These are phyloP conservation scores for Goniozus legneri DNA, from an alignment of 1,140 invertebrate species.

Conservation along the genomic window DNA sequence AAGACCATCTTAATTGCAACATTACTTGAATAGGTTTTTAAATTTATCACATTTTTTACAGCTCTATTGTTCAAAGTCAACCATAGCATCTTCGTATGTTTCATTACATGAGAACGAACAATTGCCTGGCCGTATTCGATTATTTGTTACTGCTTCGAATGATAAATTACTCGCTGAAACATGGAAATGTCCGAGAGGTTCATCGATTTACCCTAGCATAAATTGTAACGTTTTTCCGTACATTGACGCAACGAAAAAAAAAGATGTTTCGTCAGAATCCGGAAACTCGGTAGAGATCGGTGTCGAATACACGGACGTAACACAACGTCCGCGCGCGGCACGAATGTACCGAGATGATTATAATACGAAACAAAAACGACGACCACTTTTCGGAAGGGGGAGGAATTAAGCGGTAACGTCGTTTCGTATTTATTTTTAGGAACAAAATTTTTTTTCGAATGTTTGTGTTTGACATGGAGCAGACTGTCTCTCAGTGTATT, in stretches of 20 bases:
- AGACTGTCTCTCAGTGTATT: too few relatives aligned
- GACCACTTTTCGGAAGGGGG: too few relatives aligned
- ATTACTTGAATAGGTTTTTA: conserved; percentile 5
- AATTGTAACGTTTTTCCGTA: conserved; percentile 27
- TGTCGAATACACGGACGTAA: too few relatives aligned
- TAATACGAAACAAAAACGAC: not conserved
- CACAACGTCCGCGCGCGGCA: not conserved
- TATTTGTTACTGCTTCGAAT: conserved; percentile 25
- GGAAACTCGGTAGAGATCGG: not conserved
- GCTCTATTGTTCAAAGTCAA: conserved; percentile 34
- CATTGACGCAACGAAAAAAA: not conserved
- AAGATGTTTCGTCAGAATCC: not conserved
- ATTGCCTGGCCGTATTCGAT: conserved; percentile 26
- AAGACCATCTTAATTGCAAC: not conserved
- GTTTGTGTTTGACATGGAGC: too few relatives aligned
- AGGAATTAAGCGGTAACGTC: conserved; percentile 18
- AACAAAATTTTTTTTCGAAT: conserved; percentile 18
- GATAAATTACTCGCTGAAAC: conserved; percentile 17
- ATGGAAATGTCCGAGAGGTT: conserved; percentile 30
- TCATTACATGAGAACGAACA: conserved; percentile 26
- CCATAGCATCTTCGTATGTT: conserved; percentile 27
- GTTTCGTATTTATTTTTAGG: conserved; percentile 22
- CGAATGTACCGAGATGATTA: not conserved
- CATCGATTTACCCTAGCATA: conserved; percentile 19
- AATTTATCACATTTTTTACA: conserved; percentile 17